A percentile compares a stretch with the other conserved stretches of the same genome.
phyloP scores from a whole-genome alignment of 1,140 invertebrate genomes.

The Zaprionus ghesquierei region DNA sequence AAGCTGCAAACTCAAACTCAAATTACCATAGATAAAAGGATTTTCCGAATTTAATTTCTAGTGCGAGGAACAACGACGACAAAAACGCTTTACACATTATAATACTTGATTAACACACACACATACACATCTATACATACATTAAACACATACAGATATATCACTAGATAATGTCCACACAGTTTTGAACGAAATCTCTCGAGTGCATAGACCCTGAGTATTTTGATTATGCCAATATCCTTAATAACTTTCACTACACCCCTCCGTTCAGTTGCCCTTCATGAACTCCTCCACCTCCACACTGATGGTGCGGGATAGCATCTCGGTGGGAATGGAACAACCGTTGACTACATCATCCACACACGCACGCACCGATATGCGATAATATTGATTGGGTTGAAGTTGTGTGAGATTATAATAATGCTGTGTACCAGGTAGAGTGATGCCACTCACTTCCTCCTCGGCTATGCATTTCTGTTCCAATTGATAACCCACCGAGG shows the following conservation, averaged over 20 bases:
- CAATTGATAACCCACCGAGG: constrained; percentile 40
- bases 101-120: constrained; percentile 37
- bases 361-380: constrained; percentile 60
- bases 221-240: neutral
- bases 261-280: constrained; percentile 27
- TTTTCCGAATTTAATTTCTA: constrained; percentile 47
- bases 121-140: too few relatives aligned
- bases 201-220: neutral
- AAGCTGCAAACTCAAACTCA: constrained; percentile 56
- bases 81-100: constrained; percentile 34
- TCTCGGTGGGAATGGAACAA: constrained; percentile 53
- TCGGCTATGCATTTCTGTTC: constrained; percentile 55
- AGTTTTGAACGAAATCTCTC: neutral
- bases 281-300: constrained; percentile 46
- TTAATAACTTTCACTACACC: too few relatives aligned
- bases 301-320: constrained; percentile 43
- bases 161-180: constrained; percentile 2
- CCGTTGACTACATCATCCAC: constrained; percentile 59
- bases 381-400: constrained; percentile 46
- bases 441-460: constrained; percentile 38
- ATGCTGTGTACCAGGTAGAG: constrained; percentile 43
- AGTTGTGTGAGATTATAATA: constrained; percentile 38
- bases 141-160: constrained; percentile 11
- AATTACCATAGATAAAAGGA: constrained; percentile 65
- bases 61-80: constrained; percentile 43